Conservation (phyloP, 2,113 vertebrate species). For the Poicephalus gulielmi region DNA sequence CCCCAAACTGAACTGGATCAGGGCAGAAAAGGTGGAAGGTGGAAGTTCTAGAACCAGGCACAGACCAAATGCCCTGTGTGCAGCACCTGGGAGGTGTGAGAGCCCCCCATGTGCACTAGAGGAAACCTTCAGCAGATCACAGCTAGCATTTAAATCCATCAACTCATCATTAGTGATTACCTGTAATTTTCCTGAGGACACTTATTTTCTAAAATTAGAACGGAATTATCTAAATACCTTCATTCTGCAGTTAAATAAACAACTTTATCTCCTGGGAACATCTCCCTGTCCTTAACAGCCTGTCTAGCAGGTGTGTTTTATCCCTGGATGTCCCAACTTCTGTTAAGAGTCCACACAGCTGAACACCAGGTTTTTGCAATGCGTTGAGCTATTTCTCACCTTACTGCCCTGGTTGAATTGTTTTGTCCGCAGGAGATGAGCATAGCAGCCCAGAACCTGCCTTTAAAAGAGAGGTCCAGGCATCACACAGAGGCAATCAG, state of each 20-base stretch:
- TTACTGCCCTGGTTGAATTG: not conserved
- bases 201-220: conserved; percentile 53
- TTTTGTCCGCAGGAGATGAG: not conserved
- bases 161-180: not conserved
- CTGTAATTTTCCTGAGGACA: not conserved
- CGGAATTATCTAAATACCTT: conserved; percentile 3
- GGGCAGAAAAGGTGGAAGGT: not conserved
- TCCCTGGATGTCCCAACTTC: not conserved
- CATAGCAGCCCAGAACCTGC: not conserved
- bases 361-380: not conserved
- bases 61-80: not conserved
- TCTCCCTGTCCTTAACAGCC: not conserved
- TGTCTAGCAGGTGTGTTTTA: not conserved
- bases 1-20: not conserved
- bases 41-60: not conserved
- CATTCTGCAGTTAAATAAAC: conserved; percentile 25
- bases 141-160: not conserved
- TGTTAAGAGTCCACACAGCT: not conserved
- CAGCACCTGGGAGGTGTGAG: not conserved
- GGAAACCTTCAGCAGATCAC: not conserved
- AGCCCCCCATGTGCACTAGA: not conserved
- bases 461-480: not conserved
- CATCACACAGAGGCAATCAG: not conserved
- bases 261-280: conserved; percentile 51
- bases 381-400: not conserved